phyloP scores from a whole-genome alignment of 2,113 vertebrate genomes.

The Anarhynchus alexandrinus region DNA sequence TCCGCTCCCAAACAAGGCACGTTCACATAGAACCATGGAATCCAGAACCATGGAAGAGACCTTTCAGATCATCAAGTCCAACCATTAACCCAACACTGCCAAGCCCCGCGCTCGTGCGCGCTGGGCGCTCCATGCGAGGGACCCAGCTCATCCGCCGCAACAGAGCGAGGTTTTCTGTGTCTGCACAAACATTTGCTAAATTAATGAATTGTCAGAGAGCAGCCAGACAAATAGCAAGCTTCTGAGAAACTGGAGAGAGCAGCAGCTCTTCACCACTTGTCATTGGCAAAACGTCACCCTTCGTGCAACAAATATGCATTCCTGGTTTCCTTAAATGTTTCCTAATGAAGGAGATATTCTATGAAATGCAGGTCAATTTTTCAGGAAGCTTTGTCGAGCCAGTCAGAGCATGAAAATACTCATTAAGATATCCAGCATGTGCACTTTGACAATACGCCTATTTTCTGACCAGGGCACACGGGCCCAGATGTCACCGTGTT shows the following conservation, averaged over 20 bases:
- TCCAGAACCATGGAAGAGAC: neutral
- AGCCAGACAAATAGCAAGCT: neutral
- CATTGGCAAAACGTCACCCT: neutral
- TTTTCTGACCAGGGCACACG: neutral
- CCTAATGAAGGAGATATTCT: neutral
- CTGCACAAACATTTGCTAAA: neutral
- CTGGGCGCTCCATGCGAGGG: neutral
- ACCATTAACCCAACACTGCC: neutral
- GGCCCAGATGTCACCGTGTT: neutral
- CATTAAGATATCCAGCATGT: neutral
- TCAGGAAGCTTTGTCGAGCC: neutral
- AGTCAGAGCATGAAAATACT: neutral
- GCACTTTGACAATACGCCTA: neutral
- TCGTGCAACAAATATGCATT: neutral
- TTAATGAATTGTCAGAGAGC: neutral
- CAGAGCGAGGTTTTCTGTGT: neutral
- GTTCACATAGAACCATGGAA: too few species aligned
- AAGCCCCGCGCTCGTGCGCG: rapidly evolving
- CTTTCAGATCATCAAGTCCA: neutral
- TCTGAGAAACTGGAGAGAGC: neutral
- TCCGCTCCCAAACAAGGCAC: neutral
- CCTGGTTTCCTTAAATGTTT: neutral
- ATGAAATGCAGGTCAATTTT: neutral
- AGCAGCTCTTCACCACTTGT: neutral
- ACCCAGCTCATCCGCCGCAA: neutral